Base-by-base conservation (phyloP, 2,888 invertebrate species). In the Rosalia funebris region DNA sequence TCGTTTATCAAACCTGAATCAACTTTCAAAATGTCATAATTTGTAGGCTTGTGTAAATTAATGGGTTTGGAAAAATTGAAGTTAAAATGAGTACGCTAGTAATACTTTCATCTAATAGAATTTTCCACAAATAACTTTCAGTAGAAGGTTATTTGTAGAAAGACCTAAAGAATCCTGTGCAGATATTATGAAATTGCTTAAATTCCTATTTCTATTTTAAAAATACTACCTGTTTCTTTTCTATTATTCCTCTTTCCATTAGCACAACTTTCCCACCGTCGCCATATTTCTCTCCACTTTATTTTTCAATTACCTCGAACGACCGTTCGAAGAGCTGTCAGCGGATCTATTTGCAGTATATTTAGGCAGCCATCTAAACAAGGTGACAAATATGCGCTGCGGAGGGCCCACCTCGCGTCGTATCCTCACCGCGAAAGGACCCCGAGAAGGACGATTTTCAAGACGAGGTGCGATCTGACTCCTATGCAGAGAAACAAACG, bases 331-430 rank as follows among this genome's bases (percentile, higher is more conserved):
- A 37, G 39, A 61, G 52, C 50, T 54, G 62, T 53, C 57, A 45
- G 11, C 34, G 32, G 59, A 37, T 57, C 60, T 64, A 66, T 66
- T 64, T 62, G 62, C 62, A 60, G 57, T 64, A 63, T 66, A 60
- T 66, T 62, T 62, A 60, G 56, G 45, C 47, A 32, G 54, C 41
- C 57, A 39, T 54, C 62, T 66, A 66, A 66, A 66, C 64, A 60
- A 47, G 44, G 63, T 66, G 66, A 66, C 66, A 66, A 66, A 66
- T 64, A 64, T 62, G 57, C 60, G 50, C 53, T 46, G 52, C 37
- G 17, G 59, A n/a, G 14, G 42, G 34, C 31, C 48, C 59, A n/a
- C n/a, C n/a, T n/a, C 32, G 20, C 54, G 58, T 54, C 57, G 63
- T 54, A 63, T 66, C 64, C 66, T 64, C 62, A 62, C 59, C 45